Conservation (phyloP, 2,888 invertebrate genomes). For the Eristalinus aeneus region DNA sequence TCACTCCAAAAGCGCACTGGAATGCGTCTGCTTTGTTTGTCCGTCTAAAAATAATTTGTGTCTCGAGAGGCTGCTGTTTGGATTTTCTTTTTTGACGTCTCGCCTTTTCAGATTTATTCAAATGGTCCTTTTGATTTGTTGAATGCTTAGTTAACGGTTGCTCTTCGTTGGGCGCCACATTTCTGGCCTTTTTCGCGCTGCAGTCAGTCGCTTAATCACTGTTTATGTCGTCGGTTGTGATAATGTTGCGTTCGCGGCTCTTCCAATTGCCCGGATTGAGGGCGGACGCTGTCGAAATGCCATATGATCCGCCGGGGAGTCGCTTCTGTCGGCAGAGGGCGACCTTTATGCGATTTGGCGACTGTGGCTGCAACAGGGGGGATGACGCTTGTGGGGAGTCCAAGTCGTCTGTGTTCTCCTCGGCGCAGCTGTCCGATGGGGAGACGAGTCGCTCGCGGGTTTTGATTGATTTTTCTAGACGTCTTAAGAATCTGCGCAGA, state of each 20-base stretch:
- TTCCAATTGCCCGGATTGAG: constrained; percentile 74
- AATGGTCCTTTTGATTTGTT: background rate
- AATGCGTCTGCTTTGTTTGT: background rate
- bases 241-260: constrained; percentile 74
- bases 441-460: constrained; percentile 83
- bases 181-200: background rate
- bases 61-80: background rate
- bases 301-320: constrained; percentile 73
- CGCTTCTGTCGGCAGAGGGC: constrained; percentile 75
- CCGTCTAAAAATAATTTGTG: background rate
- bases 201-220: constrained; percentile 73
- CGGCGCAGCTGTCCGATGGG: constrained; percentile 82
- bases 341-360: constrained; percentile 74
- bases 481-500: constrained; percentile 84
- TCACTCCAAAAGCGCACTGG: constrained; percentile 13
- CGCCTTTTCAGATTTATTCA: background rate
- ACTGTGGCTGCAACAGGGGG: constrained; percentile 80
- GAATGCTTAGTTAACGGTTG: background rate
- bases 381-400: constrained; percentile 86
- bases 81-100: too few species aligned
- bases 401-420: constrained; percentile 82
- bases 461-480: constrained; percentile 87
- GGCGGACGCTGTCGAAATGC: constrained; percentile 72
- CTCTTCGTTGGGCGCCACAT: constrained; percentile 15
- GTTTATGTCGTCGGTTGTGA: constrained; percentile 73